Evolutionary conservation across 2,888 invertebrate species (phyloP), one percentile per base, ranked within the genome.

Genomic region (Oscheius onirici): DNA sequence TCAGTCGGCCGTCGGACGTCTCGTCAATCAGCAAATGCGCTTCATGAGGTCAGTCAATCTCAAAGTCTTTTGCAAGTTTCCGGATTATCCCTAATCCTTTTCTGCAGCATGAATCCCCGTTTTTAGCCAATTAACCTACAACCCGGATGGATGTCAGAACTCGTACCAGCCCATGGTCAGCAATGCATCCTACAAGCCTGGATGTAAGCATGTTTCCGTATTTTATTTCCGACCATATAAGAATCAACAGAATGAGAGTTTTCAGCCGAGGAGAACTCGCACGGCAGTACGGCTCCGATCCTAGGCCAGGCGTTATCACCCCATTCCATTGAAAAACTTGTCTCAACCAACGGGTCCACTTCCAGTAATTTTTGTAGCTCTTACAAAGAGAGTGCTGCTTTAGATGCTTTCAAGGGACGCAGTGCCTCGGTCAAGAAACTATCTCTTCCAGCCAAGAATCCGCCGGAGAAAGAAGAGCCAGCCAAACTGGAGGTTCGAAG

Each of bases 11-110:
- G 84, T 86, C 22, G 84, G 86, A 2, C 77, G 85, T 34, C 79
- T 86, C 28, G 86, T 87, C 58, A 86, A 84, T 63, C 87, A 88
- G 71, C 87, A 87, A 74, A 88, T 87, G 88, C 73, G 87, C 40
- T 87, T 87, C 68, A 84, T 87, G 74, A 87, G 87, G 87, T 87
- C 22, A n/a, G 54, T 8, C 17, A 54, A 54, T 26, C 17, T 6
- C 20, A 44, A 24, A 46, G 41, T 52, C 67, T 72, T 61, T 22
- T 22, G 58, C 28, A 58, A n/a, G 58, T 40, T 17, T 43, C 24
- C 41, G 44, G 44, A 41, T 60, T 60, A 58, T 41, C 26, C 11
- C 15, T 49, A 28, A 44, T 22, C 44, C 46, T 28, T 26, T 3
- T 34, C 34, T 34, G 34, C 34, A 24, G 24, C 46, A 22, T 44